These are phyloP conservation scores for Cyanocitta stelleri DNA, from an alignment of 2,113 vertebrate species.

Conservation along the genomic window DNA sequence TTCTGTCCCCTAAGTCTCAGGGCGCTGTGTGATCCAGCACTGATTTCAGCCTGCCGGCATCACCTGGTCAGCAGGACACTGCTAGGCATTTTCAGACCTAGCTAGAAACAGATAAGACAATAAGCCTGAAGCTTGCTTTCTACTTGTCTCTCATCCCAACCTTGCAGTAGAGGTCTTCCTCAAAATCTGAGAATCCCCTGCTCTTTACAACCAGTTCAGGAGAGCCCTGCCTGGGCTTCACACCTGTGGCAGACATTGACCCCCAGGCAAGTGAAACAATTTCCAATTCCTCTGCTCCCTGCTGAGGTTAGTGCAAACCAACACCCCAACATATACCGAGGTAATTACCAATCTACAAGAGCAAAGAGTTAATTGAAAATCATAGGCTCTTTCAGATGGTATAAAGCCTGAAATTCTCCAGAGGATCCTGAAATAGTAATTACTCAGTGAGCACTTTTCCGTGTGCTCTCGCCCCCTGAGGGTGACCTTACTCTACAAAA, in stretches of 20 bases:
- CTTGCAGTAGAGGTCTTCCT: not conserved
- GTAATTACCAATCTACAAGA: conserved; percentile 17
- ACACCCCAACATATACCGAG: not conserved
- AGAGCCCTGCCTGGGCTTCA: not conserved
- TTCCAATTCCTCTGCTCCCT: not conserved
- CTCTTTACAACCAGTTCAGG: not conserved
- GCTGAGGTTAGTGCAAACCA: not conserved
- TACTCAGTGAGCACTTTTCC: conserved; percentile 24
- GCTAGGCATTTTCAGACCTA: not conserved
- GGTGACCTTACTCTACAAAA: conserved; percentile 41
- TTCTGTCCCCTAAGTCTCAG: not conserved
- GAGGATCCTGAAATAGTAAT: conserved; percentile 23
- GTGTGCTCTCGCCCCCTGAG: conserved; percentile 9
- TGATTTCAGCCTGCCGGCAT: not conserved
- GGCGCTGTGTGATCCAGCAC: not conserved
- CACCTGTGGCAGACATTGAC: not conserved
- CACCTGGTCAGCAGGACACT: not conserved
- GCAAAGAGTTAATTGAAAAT: conserved; percentile 44
- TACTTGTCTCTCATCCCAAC: not conserved
- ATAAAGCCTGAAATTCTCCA: conserved; percentile 3
- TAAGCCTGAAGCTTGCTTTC: not conserved
- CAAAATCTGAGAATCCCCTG: not conserved
- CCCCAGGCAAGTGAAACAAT: not conserved
- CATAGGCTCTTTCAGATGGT: not conserved
- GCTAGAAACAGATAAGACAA: not conserved